Conservation (phyloP, 2,113 vertebrate species). For the Pygoscelis antarcticus region DNA sequence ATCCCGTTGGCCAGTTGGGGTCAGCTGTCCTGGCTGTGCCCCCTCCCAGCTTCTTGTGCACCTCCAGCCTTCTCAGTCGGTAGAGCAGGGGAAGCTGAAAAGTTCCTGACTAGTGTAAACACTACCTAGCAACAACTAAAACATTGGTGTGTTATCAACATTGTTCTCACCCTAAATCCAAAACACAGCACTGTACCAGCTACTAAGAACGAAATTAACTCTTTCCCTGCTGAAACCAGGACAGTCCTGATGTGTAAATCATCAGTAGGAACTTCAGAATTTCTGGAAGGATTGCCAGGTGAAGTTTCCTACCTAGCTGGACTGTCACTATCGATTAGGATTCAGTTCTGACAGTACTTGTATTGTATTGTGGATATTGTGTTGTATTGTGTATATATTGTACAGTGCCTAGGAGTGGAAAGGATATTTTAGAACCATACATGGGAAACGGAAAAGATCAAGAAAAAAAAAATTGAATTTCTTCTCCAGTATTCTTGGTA, state of each 20-base stretch:
- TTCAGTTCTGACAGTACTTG: neutral
- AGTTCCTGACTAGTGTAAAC: too few relatives aligned
- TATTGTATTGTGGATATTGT: neutral
- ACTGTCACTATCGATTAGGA: neutral
- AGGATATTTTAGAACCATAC: neutral
- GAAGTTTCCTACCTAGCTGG: neutral
- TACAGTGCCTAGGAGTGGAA: neutral
- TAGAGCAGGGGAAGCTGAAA: too few relatives aligned
- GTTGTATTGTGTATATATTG: neutral
- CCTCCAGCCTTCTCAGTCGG: too few relatives aligned
- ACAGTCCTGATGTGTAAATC: neutral
- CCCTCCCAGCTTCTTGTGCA: too few relatives aligned
- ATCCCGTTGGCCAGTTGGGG: too few relatives aligned
- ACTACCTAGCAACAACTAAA: too few relatives aligned
- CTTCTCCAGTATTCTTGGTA: neutral
- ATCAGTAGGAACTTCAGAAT: neutral
- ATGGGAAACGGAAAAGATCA: neutral
- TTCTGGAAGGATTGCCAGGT: neutral
- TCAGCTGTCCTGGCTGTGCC: too few relatives aligned
- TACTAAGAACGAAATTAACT: too few relatives aligned
- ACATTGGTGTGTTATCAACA: too few relatives aligned
- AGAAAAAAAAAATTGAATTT: neutral
- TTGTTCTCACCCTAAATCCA: too few relatives aligned
- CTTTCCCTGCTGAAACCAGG: too few relatives aligned
- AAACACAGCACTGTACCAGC: too few relatives aligned